Percentiles rank a stretch among this genome's conserved stretches.
phyloP scores from a whole-genome alignment of 2,888 invertebrate species.

The Platynereis dumerilii region DNA sequence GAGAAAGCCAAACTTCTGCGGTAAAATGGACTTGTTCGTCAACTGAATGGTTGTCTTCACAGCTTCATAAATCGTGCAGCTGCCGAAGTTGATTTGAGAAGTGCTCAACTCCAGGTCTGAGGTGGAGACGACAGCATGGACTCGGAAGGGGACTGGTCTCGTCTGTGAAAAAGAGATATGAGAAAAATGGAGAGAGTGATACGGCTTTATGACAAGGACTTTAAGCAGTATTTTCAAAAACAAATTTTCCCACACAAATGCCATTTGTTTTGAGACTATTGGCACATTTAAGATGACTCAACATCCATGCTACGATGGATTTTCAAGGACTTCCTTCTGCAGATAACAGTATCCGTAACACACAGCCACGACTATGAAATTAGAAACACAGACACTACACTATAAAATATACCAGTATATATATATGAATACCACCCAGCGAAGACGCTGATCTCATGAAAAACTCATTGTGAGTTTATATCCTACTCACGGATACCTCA shows the following conservation, averaged over 20 bases:
- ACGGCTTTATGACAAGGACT: background rate
- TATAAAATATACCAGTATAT: no score
- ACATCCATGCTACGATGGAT: no score
- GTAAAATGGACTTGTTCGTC: constrained; percentile 60
- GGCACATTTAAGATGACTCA: no score
- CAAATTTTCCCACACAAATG: background rate
- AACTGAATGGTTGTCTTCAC: constrained; percentile 52
- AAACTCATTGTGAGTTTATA: no score
- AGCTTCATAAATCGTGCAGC: constrained; percentile 60
- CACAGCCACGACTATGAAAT: no score
- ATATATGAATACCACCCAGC: no score
- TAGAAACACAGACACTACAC: no score
- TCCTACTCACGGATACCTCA: no score
- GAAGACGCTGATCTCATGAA: no score
- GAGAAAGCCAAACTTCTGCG: constrained; percentile 62
- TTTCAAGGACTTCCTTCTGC: no score
- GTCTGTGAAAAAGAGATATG: constrained; percentile 43
- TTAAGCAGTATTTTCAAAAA: background rate
- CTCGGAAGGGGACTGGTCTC: constrained; percentile 59
- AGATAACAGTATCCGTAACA: no score
- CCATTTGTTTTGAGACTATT: no score
- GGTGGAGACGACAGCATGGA: constrained; percentile 61
- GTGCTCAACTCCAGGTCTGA: constrained; percentile 60
- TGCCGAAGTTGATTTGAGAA: constrained; percentile 59
- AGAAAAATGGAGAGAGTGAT: background rate